phyloP scores from a whole-genome alignment of 1,140 invertebrate genomes.

The Megalopta genalis region DNA sequence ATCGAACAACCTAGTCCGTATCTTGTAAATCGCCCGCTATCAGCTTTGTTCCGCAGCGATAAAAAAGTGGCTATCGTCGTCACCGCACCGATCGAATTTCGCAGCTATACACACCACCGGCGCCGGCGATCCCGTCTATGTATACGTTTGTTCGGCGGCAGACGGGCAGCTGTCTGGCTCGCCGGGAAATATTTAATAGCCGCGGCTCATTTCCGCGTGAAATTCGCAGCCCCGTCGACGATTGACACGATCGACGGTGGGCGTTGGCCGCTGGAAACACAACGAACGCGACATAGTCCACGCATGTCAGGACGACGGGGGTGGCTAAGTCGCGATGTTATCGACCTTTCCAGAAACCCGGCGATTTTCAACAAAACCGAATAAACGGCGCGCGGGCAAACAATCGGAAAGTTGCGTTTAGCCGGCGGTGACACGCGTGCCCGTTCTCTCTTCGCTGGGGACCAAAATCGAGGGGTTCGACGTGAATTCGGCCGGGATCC shows the following conservation, averaged over 20 bases:
- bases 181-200: not conserved
- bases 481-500: too few species aligned
- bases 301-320: slow-evolving; percentile 26
- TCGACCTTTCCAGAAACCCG: slow-evolving; percentile 31
- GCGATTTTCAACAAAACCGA: too few species aligned
- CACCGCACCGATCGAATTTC: not conserved
- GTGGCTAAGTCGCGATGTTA: slow-evolving; percentile 39
- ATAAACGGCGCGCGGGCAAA: too few species aligned
- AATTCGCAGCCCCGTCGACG: not conserved
- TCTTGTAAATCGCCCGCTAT: not conserved
- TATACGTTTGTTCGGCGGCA: too few species aligned
- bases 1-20: not conserved
- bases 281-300: slow-evolving; percentile 18
- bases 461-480: too few species aligned
- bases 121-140: too few species aligned
- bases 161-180: too few species aligned
- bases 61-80: not conserved
- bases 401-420: too few species aligned
- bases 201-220: not conserved
- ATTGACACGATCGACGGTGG: not conserved
- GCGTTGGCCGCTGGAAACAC: not conserved
- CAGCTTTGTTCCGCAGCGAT: not conserved
- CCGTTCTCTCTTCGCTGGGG: too few species aligned
- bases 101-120: not conserved
- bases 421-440: too few species aligned